Evolutionary conservation across 2,113 vertebrate genomes (phyloP), one percentile per base, ranked within the genome.

Genomic region (Beaufortia kweichowensis): DNA sequence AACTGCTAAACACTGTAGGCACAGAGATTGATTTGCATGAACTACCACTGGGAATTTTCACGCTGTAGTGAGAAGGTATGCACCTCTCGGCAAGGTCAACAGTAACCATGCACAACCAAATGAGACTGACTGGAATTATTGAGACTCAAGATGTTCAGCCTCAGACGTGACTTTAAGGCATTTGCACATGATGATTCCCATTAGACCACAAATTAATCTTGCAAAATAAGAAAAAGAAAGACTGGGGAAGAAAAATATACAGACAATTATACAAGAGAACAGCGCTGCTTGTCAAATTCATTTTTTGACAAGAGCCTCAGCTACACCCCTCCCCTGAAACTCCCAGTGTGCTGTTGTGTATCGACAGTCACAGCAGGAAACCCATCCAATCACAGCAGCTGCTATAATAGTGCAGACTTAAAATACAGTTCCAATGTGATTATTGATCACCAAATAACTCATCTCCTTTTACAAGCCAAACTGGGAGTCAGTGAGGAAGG

Each of bases 41-140:
- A 15, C 46, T 33, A 19, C 48, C 60, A 26, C 21, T 50, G 23
- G 60, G 68, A 39, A 1, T n/a, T 63, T 70, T n/a, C 66, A 11
- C 55, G 75, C 64, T 55, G 23, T 10, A 63, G 66, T 63, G 26
- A 77, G 33, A 35, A 41, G 48, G 5, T 21, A 63, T 43, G 31
- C 71, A 71, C 61, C 72, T 79, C 76, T 72, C 35, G 50, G 76
- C 76, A 83, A 75, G 76, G 71, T 76, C 59, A 64, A 35, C n/a
- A 48, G n/a, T 31, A 66, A 73, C 26, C 35, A 43, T 55, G 68
- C 63, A 43, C 23, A 50, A 75, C 31, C 67, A 70, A 50, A 19
- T 29, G 26, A 48, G 48, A 60, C 63, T 48, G 26, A 69, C 68
- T 61, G 15, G 71, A 78, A 70, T 78, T 74, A 62, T 14, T 39